Base-by-base conservation (phyloP, 2,113 vertebrate species). In the Catagonus wagneri region DNA sequence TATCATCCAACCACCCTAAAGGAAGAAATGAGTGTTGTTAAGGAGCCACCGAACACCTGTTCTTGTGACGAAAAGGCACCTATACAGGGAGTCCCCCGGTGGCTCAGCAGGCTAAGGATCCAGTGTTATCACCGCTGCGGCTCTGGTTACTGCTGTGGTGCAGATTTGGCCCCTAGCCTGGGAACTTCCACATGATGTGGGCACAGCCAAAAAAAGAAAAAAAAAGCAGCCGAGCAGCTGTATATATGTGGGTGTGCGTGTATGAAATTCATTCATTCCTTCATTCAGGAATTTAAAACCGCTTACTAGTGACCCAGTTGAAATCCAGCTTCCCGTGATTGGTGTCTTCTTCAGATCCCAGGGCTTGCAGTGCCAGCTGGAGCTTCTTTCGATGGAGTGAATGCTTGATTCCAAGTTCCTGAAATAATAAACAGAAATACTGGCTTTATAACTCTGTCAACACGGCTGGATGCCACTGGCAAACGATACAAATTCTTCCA, bases 381-480 rank as follows among this genome's bases (percentile, higher is more conserved):
- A 99, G 99, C 96, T 99, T 99, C 98, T 99, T 99, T 79, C 99
- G 99, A 98, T 99, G 99, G 74, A 99, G 98, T 0, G 98, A 98
- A 96, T 99, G 99, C 96, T 99, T 99, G 97, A 99, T 99, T 72
- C 99, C 99, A 92, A 99, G 99, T 98, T 99, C 99, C 99, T 99
- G 96, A 12, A 84, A 72, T 54, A 95, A 71, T 25, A 86, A 90
- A 89, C 52, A 94, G 61, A 80, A 85, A 87, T 22, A 20, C 5
- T 56, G 68, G 79, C 22, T 71, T 96, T 44, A 90, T 15, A 32
- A 50, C 81, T 60, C 71, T 61, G 58, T 54, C 68, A 32, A 13
- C 7, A 36, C 3, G 34, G 86, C 25, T 72, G 32, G 72, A 8
- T 7, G 39, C 52, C 79, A 27, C 50, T 61, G 66, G 29, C 72